These are phyloP conservation scores for Syngnathus acus DNA, from an alignment of 2,797 vertebrate species.

Conservation along the genomic window DNA sequence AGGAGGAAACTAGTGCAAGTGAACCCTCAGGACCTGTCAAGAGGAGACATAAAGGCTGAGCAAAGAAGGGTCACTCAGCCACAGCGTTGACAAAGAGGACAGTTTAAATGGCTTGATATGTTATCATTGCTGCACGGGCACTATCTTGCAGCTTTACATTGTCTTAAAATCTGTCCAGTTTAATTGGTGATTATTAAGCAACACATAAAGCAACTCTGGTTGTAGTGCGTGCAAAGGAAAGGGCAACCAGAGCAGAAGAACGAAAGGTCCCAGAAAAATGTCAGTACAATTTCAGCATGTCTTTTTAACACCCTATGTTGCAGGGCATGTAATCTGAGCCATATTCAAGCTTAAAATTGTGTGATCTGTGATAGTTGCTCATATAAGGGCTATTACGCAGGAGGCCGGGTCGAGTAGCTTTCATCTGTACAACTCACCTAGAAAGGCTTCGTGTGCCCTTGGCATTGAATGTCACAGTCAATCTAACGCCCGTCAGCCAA, in stretches of 20 bases:
- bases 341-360: slow-evolving; percentile 6
- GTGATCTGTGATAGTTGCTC: background rate
- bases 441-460: slow-evolving; percentile 40
- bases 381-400: slow-evolving; percentile 4
- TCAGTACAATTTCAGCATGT: background rate
- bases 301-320: background rate
- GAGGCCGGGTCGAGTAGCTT: slow-evolving; percentile 9
- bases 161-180: background rate
- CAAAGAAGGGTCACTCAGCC: slow-evolving; percentile 21
- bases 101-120: slow-evolving; percentile 33
- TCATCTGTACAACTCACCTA: slow-evolving; percentile 25
- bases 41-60: slow-evolving; percentile 27
- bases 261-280: background rate
- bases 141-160: slow-evolving; percentile 18
- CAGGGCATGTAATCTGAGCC: too few species aligned
- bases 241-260: background rate
- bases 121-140: slow-evolving; percentile 39
- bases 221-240: background rate
- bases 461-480: slow-evolving; percentile 53
- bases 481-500: slow-evolving; percentile 38
- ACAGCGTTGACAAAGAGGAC: slow-evolving; percentile 28
- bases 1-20: slow-evolving; percentile 27
- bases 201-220: background rate
- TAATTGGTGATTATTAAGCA: background rate
- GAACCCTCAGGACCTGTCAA: slow-evolving; percentile 25